Conservation (phyloP, 1,140 invertebrate genomes). For the Eufriesea mexicana region DNA sequence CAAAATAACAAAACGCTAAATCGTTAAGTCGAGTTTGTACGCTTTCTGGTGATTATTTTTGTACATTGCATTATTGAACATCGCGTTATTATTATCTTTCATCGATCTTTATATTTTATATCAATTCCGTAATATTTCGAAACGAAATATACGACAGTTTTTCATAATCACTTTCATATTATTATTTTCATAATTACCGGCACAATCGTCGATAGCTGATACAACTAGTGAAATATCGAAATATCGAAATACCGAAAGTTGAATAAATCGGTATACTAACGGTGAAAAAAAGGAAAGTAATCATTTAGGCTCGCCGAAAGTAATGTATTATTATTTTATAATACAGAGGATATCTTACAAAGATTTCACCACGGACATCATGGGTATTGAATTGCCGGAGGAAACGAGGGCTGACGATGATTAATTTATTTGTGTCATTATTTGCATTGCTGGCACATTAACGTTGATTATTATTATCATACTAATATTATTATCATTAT, state of each 20-base stretch:
- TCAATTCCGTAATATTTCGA: too few relatives aligned
- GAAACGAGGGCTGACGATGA: conserved; percentile 64
- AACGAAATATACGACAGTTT: too few relatives aligned
- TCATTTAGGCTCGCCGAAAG: conserved; percentile 72
- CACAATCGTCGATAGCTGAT: neutral
- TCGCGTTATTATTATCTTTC: too few relatives aligned
- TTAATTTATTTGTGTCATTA: conserved; percentile 44
- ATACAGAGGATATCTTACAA: conserved; percentile 80
- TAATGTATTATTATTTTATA: conserved; percentile 77
- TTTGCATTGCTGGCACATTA: conserved; percentile 48
- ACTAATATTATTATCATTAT: conserved; percentile 38
- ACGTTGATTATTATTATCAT: conserved; percentile 44
- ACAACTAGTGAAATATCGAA: neutral
- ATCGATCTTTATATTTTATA: too few relatives aligned
- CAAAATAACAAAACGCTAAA: too few relatives aligned
- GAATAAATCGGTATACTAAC: neutral
- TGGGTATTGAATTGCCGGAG: conserved; percentile 70
- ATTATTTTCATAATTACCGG: too few relatives aligned
- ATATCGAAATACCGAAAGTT: neutral
- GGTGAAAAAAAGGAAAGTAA: conserved; percentile 31
- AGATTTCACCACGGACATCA: conserved; percentile 72
- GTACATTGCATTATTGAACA: too few relatives aligned
- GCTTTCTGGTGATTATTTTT: too few relatives aligned
- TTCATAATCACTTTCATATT: too few relatives aligned
- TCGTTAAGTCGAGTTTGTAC: too few relatives aligned